phyloP scores from a whole-genome alignment of 1,140 invertebrate species.

The Zaprionus gabonicus region DNA sequence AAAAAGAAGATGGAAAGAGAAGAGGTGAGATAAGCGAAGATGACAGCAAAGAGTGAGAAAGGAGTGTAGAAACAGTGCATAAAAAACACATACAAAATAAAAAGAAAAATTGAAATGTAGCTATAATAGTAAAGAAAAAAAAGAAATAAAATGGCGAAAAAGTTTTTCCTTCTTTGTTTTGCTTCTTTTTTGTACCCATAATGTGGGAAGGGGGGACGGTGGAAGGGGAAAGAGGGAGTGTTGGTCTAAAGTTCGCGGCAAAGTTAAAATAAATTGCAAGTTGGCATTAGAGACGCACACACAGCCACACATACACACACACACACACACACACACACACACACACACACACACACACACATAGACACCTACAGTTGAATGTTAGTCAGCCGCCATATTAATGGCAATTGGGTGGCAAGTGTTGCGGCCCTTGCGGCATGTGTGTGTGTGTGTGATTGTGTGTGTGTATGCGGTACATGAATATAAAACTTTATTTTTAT shows the following conservation, averaged over 20 bases:
- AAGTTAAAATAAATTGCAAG: conserved; percentile 83
- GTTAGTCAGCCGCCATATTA: conserved; percentile 80
- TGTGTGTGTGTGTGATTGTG: conserved; percentile 41
- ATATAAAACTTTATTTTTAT: conserved; percentile 83
- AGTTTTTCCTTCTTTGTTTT: conserved; percentile 69
- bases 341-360: conserved; percentile 35
- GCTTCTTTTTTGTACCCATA: conserved; percentile 36
- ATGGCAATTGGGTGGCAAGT: conserved; percentile 81
- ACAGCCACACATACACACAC: conserved; percentile 41
- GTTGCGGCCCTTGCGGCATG: conserved; percentile 44
- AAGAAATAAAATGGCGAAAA: conserved; percentile 74
- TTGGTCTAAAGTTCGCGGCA: conserved; percentile 76
- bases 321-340: conserved; percentile 37
- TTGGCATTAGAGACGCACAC: conserved; percentile 74
- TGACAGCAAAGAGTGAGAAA: conserved; percentile 21
- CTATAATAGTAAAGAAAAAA: conserved; percentile 75
- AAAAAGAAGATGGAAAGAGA: conserved; percentile 22
- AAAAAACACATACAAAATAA: conserved; percentile 8
- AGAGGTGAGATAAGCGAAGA: conserved; percentile 27
- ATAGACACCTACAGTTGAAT: conserved; percentile 45
- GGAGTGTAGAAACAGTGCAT: conserved; percentile 17
- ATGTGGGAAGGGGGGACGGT: not conserved
- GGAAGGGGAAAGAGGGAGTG: not conserved
- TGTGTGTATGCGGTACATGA: conserved; percentile 75
- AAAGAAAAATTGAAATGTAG: conserved; percentile 56